A percentile compares a stretch with the other conserved stretches of the same genome.
These are phyloP conservation scores for Trypoxylon attenuatum DNA, from an alignment of 2,888 invertebrate species.

Conservation along the genomic window DNA sequence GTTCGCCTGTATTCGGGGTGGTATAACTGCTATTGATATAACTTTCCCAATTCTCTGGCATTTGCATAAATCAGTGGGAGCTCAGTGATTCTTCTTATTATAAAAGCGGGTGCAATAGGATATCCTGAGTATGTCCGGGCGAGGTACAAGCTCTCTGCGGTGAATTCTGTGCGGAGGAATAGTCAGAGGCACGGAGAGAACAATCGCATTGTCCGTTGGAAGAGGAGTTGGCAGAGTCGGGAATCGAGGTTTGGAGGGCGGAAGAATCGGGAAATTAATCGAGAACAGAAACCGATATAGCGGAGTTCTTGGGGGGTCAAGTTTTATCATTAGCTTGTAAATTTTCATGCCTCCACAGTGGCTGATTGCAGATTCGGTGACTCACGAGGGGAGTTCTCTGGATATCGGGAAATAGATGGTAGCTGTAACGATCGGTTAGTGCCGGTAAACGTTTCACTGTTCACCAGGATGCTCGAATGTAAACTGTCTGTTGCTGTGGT, in stretches of 20 bases:
- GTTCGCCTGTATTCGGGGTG: too few relatives aligned
- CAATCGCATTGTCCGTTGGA: too few relatives aligned
- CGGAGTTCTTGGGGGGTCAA: slow-evolving; percentile 16
- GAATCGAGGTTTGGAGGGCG: background rate
- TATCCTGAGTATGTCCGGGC: too few relatives aligned
- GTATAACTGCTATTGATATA: too few relatives aligned
- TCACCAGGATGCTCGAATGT: slow-evolving; percentile 52
- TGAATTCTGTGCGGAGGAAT: too few relatives aligned
- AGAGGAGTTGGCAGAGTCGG: too few relatives aligned
- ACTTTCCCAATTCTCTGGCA: too few relatives aligned
- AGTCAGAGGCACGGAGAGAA: too few relatives aligned
- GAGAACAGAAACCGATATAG: background rate
- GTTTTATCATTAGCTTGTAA: slow-evolving; percentile 28
- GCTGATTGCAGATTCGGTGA: slow-evolving; percentile 39
- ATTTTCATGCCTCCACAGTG: slow-evolving; percentile 24
- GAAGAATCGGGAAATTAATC: background rate
- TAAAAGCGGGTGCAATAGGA: too few relatives aligned
- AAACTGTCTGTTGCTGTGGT: slow-evolving; percentile 54
- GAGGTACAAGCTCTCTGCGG: too few relatives aligned
- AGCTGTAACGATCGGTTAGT: slow-evolving; percentile 51
- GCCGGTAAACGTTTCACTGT: slow-evolving; percentile 53
- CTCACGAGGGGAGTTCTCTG: slow-evolving; percentile 29
- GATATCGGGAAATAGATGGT: slow-evolving; percentile 45
- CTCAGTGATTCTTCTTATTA: too few relatives aligned
- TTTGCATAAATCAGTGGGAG: too few relatives aligned